Base-by-base conservation (phyloP, 1,140 invertebrate genomes). In the Pseudomyrmex concolor region DNA sequence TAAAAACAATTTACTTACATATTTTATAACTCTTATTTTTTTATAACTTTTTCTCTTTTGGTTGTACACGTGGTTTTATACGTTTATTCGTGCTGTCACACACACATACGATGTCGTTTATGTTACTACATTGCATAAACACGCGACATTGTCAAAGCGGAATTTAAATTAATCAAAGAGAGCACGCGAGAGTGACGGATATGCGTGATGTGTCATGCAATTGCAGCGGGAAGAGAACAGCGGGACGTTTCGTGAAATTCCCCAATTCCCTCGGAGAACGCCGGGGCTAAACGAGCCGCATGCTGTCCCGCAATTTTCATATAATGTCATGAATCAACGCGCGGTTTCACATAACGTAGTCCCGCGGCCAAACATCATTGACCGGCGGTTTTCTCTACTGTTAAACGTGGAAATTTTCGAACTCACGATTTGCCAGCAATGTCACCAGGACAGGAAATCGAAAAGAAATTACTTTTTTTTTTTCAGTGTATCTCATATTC, bases 81-180 rank as follows among this genome's bases (percentile, higher is more conserved):
- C 15, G 43, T 51, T 15, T n/a, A 83, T 7, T n/a, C 17, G 34
- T 9, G 10, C 13, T 63, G 43, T 73, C 70, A 17, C 59, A 34
- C 15, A 76, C 19, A 22, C 64, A 13, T 8, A 34, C 25, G 43
- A 12, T 22, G 8, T 8, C 12, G 22, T 73, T 9, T 7, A 1
- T 34, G 34, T 34, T 34, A 34, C 25, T 25, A 43, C 10, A 10
- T 5, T 48, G 8, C 15, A 59, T n/a, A 17, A 13, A n/a, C 54
- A 70, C 76, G 54, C 76, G 43, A 70, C 17, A 59, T 22, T 68
- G 19, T 68, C 51, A 59, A 45, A 67, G 34, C 17, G 8, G 13
- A 12, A 19, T 22, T 19, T 71, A 51, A 80, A 80, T 80, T 80
- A 80, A 80, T 80, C 45, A 80, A 80, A 48, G 43, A 34, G 15